Conservation (phyloP, 2,113 vertebrate species). For the Pithys albifrons region DNA sequence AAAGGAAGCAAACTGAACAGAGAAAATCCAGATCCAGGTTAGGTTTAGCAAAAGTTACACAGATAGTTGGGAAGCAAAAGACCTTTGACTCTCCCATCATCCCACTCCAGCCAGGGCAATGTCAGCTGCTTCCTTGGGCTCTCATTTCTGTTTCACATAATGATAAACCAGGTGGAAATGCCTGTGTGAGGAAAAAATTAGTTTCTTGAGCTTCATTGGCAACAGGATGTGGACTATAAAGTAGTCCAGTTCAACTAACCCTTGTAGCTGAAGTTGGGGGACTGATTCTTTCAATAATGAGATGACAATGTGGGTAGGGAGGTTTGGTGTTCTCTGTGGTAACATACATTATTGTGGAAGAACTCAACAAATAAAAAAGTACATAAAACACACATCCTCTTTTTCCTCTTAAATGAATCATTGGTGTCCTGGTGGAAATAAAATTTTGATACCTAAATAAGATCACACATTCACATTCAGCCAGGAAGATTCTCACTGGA, state of each 20-base stretch:
- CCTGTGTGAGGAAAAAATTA: background rate
- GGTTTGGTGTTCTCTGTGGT: constrained; percentile 38
- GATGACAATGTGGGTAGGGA: background rate
- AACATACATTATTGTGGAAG: background rate
- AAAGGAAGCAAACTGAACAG: background rate
- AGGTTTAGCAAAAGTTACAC: background rate
- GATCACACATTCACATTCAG: background rate
- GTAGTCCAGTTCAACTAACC: background rate
- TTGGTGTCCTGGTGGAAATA: background rate
- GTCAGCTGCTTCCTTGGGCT: background rate
- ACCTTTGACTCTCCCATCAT: background rate
- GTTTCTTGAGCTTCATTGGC: background rate
- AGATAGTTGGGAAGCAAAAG: background rate
- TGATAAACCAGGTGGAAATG: background rate
- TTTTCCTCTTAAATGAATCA: background rate
- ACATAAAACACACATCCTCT: background rate
- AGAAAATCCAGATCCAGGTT: background rate
- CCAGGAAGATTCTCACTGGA: background rate
- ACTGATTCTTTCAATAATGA: background rate
- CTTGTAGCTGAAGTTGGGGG: background rate
- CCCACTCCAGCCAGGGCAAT: background rate
- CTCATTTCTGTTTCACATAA: background rate
- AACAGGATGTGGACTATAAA: background rate
- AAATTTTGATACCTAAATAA: background rate
- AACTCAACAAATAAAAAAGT: background rate